Evolutionary conservation across 2,888 invertebrate genomes (phyloP), one percentile per base, ranked within the genome.

Genomic region (Agriopis marginaria): DNA sequence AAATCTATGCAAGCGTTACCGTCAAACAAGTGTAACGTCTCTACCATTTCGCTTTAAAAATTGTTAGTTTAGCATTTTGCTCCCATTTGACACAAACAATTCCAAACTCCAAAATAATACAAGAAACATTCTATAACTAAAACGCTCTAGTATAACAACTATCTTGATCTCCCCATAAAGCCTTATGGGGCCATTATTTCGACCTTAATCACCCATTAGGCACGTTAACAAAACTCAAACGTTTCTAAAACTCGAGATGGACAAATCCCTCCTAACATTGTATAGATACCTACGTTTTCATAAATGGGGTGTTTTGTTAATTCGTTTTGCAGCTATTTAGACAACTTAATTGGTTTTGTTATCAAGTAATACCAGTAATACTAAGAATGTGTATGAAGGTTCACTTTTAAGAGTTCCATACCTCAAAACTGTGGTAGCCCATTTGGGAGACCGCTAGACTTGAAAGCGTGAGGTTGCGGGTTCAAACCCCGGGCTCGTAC

Each of bases 161-260:
- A 66, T 70, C 58, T 70, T 14, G 56, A 70, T 70, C 58, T 58
- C 12, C n/a, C 8, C 14, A 53, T 66, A 69, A 66, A 53, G 49
- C 49, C 53, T 53, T 50, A 65, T 62, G 73, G 67, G 66, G 47
- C 65, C 71, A 54, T 72, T 56, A 68, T 56, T 71, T 56, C 63
- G 58, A 63, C 64, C 67, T 70, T 66, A 69, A 74, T 72, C 63
- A 45, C 63, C 56, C 69, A 72, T 72, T 70, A 58, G 54, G 32
- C 12, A 32, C 66, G 64, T 76, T 69, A 47, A 65, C 68, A 65
- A 72, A 74, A 74, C 71, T 71, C 66, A 51, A 71, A 73, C 65
- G 66, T 63, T 72, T 70, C 59, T 10, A 53, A 64, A 60, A 54
- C 10, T 53, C 40, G 40, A 63, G 40, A 49, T 47, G 14, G 54